Conservation (phyloP, 2,797 vertebrate genomes). For the Paedocypris micromegethes region DNA sequence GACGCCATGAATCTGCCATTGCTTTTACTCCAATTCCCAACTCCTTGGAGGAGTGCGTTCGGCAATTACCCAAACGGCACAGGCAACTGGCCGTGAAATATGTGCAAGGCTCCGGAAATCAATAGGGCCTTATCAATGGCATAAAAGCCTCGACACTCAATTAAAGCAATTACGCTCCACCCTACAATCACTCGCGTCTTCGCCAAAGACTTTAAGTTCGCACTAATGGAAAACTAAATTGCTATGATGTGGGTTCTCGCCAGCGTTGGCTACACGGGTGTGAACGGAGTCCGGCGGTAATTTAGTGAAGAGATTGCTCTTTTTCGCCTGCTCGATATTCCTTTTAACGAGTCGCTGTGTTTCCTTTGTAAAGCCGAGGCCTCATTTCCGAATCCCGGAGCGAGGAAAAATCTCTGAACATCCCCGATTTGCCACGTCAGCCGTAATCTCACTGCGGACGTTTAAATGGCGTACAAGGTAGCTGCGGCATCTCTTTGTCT, state of each 20-base stretch:
- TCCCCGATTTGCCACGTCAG: conserved; percentile 52
- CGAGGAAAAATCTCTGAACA: conserved; percentile 46
- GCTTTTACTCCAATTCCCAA: background rate
- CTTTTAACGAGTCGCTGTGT: conserved; percentile 43
- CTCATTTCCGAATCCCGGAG: conserved; percentile 58
- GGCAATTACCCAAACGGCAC: conserved; percentile 35
- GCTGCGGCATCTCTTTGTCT: conserved; percentile 57
- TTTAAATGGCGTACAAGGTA: conserved; percentile 61
- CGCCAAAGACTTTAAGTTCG: conserved; percentile 27
- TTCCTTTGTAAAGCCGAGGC: conserved; percentile 49
- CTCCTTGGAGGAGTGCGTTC: conserved; percentile 10
- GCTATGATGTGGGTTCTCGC: conserved; percentile 32
- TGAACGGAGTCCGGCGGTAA: conserved; percentile 21
- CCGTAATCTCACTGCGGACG: conserved; percentile 43
- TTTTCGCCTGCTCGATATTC: conserved; percentile 40
- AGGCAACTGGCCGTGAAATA: conserved; percentile 47
- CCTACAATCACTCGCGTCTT: conserved; percentile 28
- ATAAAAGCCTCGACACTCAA: conserved; percentile 50
- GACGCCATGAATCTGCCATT: conserved; percentile 25
- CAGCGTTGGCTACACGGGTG: conserved; percentile 31
- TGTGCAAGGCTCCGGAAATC: conserved; percentile 51
- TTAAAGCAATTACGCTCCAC: conserved; percentile 50
- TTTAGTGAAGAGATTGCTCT: conserved; percentile 49
- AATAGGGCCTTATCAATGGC: conserved; percentile 58
- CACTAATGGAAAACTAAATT: conserved; percentile 55